Base-by-base conservation (phyloP, 2,113 vertebrate genomes). In the Chamaetylas fuelleborni region DNA sequence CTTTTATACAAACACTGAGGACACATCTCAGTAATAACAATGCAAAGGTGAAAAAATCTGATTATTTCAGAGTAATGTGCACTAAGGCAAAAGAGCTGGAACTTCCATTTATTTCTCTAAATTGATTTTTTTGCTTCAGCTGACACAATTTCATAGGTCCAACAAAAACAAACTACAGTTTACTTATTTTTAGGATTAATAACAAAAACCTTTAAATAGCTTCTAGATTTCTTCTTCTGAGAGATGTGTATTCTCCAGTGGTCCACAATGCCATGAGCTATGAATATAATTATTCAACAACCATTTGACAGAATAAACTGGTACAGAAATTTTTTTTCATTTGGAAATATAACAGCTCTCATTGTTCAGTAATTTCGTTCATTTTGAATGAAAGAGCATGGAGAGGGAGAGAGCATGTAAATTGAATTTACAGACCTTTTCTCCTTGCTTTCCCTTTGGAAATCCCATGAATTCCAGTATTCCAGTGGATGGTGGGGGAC, bases 401-500 rank as follows among this genome's bases (percentile, higher is more conserved):
- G 24, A 42, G 24, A 87, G 5, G 12, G 15, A 9, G 4, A 78
- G 31, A 2, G 31, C 14, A 84, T 60, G 8, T 45, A 86, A 87
- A 33, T 5, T 29, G 24, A 61, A 79, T 86, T 93, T 90, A 97
- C 97, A 97, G 97, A 99, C 99, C 98, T 99, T 97, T 82, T 96
- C 96, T 98, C 99, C 99, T 98, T 98, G 98, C 93, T 98, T 98
- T 70, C 98, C 99, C 98, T 99, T 99, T 86, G 98, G 98, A 93
- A 98, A 98, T 88, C 98, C 98, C 97, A 98, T 97, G 97, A 99
- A 98, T 96, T 99, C 98, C 92, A 98, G 97, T 82, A 98, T 97
- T 81, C 98, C 98, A 86, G 98, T 98, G 93, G 98, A 98, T 96
- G 98, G 97, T 80, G 98, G 98, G 66, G 97, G 98, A 95, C 98